Evolutionary conservation across 2,113 vertebrate species (phyloP), one percentile per base, ranked within the genome.

Genomic region (Otocyon megalotis): DNA sequence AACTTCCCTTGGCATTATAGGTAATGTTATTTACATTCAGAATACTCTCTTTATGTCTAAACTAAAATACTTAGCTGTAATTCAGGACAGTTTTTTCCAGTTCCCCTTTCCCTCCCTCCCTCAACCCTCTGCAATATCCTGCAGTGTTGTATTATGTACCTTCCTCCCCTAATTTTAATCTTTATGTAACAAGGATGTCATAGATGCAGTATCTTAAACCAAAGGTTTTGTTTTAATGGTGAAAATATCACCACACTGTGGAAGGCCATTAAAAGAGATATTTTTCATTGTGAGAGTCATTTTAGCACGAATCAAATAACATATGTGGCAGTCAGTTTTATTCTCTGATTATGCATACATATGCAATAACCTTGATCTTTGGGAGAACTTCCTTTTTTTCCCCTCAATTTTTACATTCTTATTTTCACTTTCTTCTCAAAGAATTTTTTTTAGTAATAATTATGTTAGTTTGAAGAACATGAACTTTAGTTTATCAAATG

Each of bases 61-160:
- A 72, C 17, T 86, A 71, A 92, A 81, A 77, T 48, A 85, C 58
- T 90, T 86, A 83, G 35, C 80, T 92, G 3, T 90, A 89, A 83
- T 79, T 94, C 16, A 88, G 28, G 15, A n/a, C n/a, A 77, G 16
- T 8, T 90, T 2, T 63, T 93, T 95, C 19, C 12, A 74, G 26
- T 50, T 83, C 20, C 13, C 35, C 3, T 81, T 62, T 63, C 19
- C 16, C 1, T 37, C 10, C 16, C 22, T 56, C 43, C 5, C n/a
- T 71, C 37, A 54, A 48, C 67, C 37, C 8, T 89, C 35, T 60
- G 26, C 63, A 92, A 67, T 35, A 48, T 2, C n/a, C 28, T 65
- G 14, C 11, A 92, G 54, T 72, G 15, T 58, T 89, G 9, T 74
- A 28, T 56, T 77, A 76, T 30, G 37, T 82, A 35, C 3, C 20